These are phyloP conservation scores for Paedocypris sp. DNA, from an alignment of 2,113 vertebrate genomes.

Conservation along the genomic window DNA sequence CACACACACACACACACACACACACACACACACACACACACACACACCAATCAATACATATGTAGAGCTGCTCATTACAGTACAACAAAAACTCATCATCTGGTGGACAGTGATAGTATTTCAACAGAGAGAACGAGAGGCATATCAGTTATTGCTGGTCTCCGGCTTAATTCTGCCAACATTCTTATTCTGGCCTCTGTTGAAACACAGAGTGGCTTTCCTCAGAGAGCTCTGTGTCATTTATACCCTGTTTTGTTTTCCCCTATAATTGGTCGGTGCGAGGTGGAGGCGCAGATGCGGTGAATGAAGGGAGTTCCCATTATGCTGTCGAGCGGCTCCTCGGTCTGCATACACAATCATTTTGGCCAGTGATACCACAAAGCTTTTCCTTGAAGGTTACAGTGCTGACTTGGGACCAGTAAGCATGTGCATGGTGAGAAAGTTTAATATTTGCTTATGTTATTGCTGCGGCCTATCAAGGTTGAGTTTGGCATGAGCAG, in stretches of 20 bases:
- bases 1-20: no score
- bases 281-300: slow-evolving; percentile 8
- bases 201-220: not conserved
- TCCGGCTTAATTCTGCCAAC: slow-evolving; percentile 3
- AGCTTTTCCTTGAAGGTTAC: slow-evolving; percentile 29
- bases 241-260: slow-evolving; percentile 10
- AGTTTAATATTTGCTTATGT: slow-evolving; percentile 3
- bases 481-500: not conserved
- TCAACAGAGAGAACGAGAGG: not conserved
- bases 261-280: slow-evolving; percentile 2
- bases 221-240: not conserved
- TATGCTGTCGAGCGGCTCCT: not conserved
- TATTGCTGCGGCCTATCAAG: not conserved
- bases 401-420: not conserved
- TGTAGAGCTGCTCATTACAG: not conserved
- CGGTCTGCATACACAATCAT: not conserved
- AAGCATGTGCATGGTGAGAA: slow-evolving; percentile 5
- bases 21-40: no score
- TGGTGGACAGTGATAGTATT: not conserved
- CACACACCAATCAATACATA: no score
- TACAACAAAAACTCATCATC: not conserved
- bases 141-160: not conserved
- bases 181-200: not conserved
- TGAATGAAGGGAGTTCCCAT: not conserved
- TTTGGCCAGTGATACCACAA: slow-evolving; percentile 5